Evolutionary conservation across 2,797 vertebrate genomes (phyloP), one percentile per base, ranked within the genome.

Genomic region (Eremophila alpestris): DNA sequence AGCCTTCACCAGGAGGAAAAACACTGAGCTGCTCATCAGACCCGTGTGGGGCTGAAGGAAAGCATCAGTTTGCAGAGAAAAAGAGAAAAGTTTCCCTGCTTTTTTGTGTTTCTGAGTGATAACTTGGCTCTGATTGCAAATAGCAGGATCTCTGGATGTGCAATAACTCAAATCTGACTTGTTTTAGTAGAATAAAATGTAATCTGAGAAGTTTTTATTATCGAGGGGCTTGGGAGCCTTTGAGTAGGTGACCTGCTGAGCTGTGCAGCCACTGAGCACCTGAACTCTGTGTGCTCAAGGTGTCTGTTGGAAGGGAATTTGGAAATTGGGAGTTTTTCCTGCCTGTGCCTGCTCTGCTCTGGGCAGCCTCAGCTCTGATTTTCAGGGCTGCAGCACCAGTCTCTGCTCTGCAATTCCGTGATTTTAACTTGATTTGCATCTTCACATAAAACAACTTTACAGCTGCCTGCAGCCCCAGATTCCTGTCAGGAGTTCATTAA

Each of bases 211-310:
- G 38, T 22, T 43, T 22, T 27, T 9, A 1, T 36, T 54, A 3
- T 10, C 7, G 2, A 13, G 16, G 54, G 27, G 8, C 19, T 76
- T n/a, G 70, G 24, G 56, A 68, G 20, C 58, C 24, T 6, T 71
- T 0, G 1, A 4, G 32, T 3, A 32, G 41, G 64, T 18, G 78
- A 5, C 34, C 34, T 6, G 0, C 2, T 1, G 70, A 58, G 56
- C 22, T 62, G 41, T n/a, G 30, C 32, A 45, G 38, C 20, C 34
- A 3, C 24, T 9, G 43, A 40, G 22, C 11, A 18, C 10, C 30
- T 38, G 15, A 45, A 2, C 21, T 24, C 4, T 0, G 14, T 6
- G 38, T 29, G 45, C 36, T 8, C 5, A 52, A 7, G 19, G 32
- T 18, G 36, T 1, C 41, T 21, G 5, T 8, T 59, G 59, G n/a